Percentiles rank a stretch among this genome's conserved stretches.
Evolutionary conservation across 2,797 vertebrate genomes (phyloP).

Genomic region (Streptopelia turtur): DNA sequence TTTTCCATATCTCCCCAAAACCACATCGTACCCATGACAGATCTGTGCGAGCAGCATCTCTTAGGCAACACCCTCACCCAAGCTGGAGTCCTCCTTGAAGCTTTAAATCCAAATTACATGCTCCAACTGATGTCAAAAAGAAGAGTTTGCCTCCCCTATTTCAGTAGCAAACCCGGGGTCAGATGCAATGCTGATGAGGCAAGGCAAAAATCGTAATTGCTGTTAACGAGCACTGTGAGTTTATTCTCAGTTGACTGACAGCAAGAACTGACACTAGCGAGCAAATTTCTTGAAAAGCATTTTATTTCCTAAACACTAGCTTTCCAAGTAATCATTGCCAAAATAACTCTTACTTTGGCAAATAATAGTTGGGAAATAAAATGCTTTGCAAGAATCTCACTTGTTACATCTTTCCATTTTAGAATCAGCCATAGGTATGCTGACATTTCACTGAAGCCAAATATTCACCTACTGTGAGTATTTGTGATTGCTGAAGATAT

Average conservation of each 20-base stretch:
- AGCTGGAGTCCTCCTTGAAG: not conserved
- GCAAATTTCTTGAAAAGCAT: not conserved
- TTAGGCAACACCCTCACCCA: not conserved
- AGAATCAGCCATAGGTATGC: not conserved
- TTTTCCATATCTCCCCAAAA: not conserved
- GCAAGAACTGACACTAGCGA: not conserved
- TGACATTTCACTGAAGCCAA: not conserved
- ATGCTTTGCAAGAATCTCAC: not conserved
- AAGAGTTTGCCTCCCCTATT: not conserved
- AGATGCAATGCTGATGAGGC: fast-evolving
- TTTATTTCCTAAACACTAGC: not conserved
- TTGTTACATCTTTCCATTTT: not conserved
- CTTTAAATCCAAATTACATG: not conserved
- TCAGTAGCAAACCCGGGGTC: not conserved
- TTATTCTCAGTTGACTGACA: not conserved
- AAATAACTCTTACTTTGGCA: not conserved
- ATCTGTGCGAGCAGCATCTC: not conserved
- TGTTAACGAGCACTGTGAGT: fast-evolving
- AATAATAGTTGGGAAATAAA: not conserved
- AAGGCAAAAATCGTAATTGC: not conserved
- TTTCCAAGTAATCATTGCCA: not conserved
- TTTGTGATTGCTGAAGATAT: not conserved
- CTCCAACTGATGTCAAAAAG: not conserved
- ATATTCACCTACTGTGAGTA: not conserved
- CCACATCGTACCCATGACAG: not conserved